These are phyloP conservation scores for Diuraphis noxia DNA, from an alignment of 1,140 invertebrate species.

Conservation along the genomic window DNA sequence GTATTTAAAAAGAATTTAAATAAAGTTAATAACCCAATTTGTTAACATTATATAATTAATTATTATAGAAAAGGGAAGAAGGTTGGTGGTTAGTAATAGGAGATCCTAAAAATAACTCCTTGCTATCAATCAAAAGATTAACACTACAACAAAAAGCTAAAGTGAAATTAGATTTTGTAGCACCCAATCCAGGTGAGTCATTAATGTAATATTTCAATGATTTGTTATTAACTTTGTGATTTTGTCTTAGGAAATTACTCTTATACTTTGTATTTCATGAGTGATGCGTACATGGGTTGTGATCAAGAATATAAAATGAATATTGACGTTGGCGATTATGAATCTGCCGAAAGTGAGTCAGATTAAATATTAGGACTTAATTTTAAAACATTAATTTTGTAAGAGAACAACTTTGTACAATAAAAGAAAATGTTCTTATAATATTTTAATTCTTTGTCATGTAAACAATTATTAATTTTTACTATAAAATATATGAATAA, in stretches of 20 bases:
- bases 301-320: slow-evolving; percentile 94
- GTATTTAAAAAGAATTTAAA: neutral
- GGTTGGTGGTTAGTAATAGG: slow-evolving; percentile 99
- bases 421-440: neutral
- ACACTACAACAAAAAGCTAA: slow-evolving; percentile 92
- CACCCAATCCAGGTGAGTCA: slow-evolving; percentile 70
- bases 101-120: slow-evolving; percentile 89
- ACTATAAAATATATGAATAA: neutral
- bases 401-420: neutral
- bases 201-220: slow-evolving; percentile 29
- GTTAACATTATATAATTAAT: slow-evolving; percentile 53
- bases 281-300: slow-evolving; percentile 96
- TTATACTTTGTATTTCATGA: slow-evolving; percentile 98
- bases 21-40: slow-evolving; percentile 16
- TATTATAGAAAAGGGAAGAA: slow-evolving; percentile 89
- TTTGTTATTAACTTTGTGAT: neutral
- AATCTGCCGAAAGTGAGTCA: slow-evolving; percentile 64
- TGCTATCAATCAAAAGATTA: slow-evolving; percentile 94
- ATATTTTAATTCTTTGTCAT: slow-evolving; percentile 18
- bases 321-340: slow-evolving; percentile 77
- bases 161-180: slow-evolving; percentile 94
- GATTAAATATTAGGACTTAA: slow-evolving; percentile 57
- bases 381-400: neutral
- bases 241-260: slow-evolving; percentile 71
- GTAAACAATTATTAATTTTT: neutral